Base-by-base conservation (phyloP, 92 coral and sea anemone genomes). In the Anthopleura xanthogrammica region DNA sequence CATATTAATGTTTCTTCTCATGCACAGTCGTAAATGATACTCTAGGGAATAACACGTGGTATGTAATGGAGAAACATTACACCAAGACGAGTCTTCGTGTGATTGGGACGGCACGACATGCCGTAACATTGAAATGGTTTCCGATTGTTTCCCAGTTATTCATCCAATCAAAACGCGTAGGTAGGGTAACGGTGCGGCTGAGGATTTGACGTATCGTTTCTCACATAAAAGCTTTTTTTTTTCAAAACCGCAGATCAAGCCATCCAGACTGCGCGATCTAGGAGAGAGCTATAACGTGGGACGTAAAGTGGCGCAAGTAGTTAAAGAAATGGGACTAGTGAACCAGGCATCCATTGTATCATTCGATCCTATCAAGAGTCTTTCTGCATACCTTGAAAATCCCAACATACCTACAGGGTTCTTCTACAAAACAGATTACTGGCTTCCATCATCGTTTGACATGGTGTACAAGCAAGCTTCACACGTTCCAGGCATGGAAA, bases 291-390 rank as follows among this genome's bases (percentile, higher is more conserved):
- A 79, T 5, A 88, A 82, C 57, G 91, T 92, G 55, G 98, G 98
- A 12, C 36, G 70, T 48, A 90, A 85, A 12, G 98, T 95, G 12
- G 98, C 98, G 8, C 83, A 81, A 76, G 85, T 95, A 88, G 94
- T 95, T 40, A 85, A 79, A 42, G 86, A 85, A 40, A 80, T 90
- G 88, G 90, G 92, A 19, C 83, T 93, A 41, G 91, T 75, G 0
- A 78, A 90, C 29, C 93, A 90, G 40, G 98, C 92, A 2, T 81
- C 92, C 2, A 80, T 95, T 43, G 71, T 87, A 50, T 95, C 98
- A 4, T 95, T 95, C 62, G 98, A 95, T 72, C 98, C 98, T 39
- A 89, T 94, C 79, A 93, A 93, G 82, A 54, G 87, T 60, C 86
- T 84, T 40, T 90, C 93, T 7, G 98, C 98, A 11, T 78, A 84